These are phyloP conservation scores for Hyposoter didymator DNA, from an alignment of 2,888 invertebrate species.

Conservation along the genomic window DNA sequence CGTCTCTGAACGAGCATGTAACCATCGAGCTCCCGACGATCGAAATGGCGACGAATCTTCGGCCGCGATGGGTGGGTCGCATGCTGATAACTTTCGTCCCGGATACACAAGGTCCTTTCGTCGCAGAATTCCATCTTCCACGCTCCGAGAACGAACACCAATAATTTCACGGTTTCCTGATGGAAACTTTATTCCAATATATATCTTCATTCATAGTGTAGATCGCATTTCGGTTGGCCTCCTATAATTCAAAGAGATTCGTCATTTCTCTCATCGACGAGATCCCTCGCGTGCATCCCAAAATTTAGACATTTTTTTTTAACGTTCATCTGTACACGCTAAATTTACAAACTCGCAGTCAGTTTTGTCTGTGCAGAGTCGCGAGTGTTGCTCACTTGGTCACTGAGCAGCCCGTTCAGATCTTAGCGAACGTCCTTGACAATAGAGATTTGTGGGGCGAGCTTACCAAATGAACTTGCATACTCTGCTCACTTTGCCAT, in stretches of 20 bases:
- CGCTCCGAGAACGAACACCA: slow-evolving; percentile 72
- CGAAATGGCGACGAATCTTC: slow-evolving; percentile 55
- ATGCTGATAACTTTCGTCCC: slow-evolving; percentile 74
- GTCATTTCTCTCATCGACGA: slow-evolving; percentile 15
- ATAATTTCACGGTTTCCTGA: slow-evolving; percentile 75
- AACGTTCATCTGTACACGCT: no score
- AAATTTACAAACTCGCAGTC: not conserved
- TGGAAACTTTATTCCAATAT: slow-evolving; percentile 1
- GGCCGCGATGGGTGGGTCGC: slow-evolving; percentile 40
- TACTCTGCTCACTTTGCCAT: not conserved
- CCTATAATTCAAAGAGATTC: not conserved
- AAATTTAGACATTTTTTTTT: not conserved
- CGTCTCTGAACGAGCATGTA: slow-evolving; percentile 48
- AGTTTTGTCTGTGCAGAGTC: not conserved
- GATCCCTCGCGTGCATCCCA: not conserved
- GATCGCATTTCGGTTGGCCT: not conserved
- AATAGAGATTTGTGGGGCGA: not conserved
- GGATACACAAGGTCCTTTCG: slow-evolving; percentile 53
- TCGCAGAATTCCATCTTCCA: slow-evolving; percentile 18
- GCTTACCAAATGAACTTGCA: not conserved
- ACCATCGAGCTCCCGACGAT: slow-evolving; percentile 53
- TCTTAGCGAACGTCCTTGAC: not conserved
- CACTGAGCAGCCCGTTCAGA: not conserved
- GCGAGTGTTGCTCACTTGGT: not conserved
- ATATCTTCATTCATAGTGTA: not conserved